phyloP scores from a whole-genome alignment of 2,888 invertebrate genomes.

The Campoletis raptor region DNA sequence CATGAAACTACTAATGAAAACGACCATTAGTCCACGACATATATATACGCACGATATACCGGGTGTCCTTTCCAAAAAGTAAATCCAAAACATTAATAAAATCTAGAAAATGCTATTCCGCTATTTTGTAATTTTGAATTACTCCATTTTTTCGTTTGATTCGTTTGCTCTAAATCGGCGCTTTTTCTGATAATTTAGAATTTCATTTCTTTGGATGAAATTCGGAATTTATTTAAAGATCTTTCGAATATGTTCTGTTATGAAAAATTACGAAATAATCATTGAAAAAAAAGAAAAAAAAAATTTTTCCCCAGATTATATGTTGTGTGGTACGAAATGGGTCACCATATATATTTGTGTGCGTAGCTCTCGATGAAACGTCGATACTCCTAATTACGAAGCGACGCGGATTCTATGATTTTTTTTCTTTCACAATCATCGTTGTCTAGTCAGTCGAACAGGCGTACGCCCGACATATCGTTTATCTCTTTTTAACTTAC shows the following conservation, averaged over 20 bases:
- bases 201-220: not conserved
- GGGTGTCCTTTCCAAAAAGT: not conserved
- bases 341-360: not conserved
- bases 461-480: slow-evolving; percentile 39
- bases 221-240: not conserved
- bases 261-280: not conserved
- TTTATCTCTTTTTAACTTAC: slow-evolving; percentile 13
- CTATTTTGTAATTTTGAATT: not conserved
- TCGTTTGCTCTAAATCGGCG: too few relatives aligned
- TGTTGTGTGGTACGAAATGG: not conserved
- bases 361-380: slow-evolving; percentile 46
- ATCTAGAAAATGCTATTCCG: not conserved
- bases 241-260: too few relatives aligned
- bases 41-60: not conserved
- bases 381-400: slow-evolving; percentile 70
- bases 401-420: slow-evolving; percentile 61
- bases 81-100: not conserved
- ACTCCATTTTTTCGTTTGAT: not conserved
- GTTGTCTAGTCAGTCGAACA: slow-evolving; percentile 36
- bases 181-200: not conserved
- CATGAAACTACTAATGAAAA: slow-evolving; percentile 57
- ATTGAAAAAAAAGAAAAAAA: too few relatives aligned
- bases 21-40: slow-evolving; percentile 68
- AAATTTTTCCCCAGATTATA: too few relatives aligned
- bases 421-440: slow-evolving; percentile 42